Base-by-base conservation (phyloP, 2,113 vertebrate species). In the Tragelaphus imberbis region DNA sequence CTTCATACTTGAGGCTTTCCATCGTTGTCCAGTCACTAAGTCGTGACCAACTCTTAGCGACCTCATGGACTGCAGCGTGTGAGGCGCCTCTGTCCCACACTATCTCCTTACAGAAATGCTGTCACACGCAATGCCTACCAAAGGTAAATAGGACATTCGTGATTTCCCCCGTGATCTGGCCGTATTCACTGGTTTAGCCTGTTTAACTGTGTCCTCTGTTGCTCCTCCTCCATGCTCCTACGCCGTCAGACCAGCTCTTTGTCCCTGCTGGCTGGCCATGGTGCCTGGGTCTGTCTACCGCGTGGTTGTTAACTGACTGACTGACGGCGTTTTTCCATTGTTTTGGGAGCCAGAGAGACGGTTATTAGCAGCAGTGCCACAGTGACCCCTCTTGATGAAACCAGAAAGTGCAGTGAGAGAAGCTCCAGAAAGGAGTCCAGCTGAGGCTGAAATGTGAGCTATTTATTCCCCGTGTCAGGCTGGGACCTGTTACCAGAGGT, bases 351-450 rank as follows among this genome's bases (percentile, higher is more conserved):
- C 55, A 14, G 4, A 1, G 15, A 56, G 77, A 86, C 28, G 9
- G 0, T 95, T 63, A 89, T 2, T 23, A 61, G 96, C 40, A 97
- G 82, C 92, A 97, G 98, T 97, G 95, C 98, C 96, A 91, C 97
- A 99, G 98, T 98, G 99, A 98, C 98, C 99, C 98, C 99, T 99
- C 97, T 99, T 98, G 99, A 98, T 98, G 94, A 97, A 98, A 98
- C 94, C 92, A 95, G 97, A 96, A 91, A 99, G 85, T 94, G 92
- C 98, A 96, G 88, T 36, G 36, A 95, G 87, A 84, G 56, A 80
- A 75, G 84, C 11, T 44, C 14, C 56, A 15, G 40, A 85, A 88
- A 94, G 15, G 2, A 85, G 71, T 44, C 65, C 25, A 40, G 27
- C 21, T 59, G 63, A 58, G 0, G 53, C 80, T 86, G 75, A 79